These are phyloP conservation scores for Phrynosoma blainvillii DNA, from an alignment of 2,113 vertebrate species.

Conservation along the genomic window DNA sequence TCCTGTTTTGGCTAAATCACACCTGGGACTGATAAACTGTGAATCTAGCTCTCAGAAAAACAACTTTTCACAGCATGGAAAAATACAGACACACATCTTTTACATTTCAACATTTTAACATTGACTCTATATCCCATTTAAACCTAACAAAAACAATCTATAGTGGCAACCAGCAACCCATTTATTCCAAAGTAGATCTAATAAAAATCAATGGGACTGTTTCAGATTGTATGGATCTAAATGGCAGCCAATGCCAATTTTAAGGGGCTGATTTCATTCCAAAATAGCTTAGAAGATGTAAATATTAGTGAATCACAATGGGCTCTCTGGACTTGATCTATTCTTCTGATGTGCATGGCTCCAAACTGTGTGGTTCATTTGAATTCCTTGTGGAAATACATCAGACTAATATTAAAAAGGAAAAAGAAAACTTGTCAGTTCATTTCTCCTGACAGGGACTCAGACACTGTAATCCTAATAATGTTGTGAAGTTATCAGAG, in stretches of 20 bases:
- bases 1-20: no score
- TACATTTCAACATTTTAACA: no score
- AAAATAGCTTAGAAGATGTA: slow-evolving; percentile 2
- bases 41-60: no score
- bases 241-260: slow-evolving; percentile 12
- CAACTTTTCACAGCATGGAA: no score
- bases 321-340: neutral
- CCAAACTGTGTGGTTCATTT: neutral
- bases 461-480: neutral
- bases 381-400: neutral
- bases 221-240: neutral
- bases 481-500: neutral
- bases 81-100: no score
- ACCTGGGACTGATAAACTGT: no score
- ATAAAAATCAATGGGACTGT: slow-evolving; percentile 9
- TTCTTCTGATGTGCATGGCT: neutral
- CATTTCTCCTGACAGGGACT: neutral
- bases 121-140: no score
- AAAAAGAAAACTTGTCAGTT: neutral
- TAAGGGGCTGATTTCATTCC: neutral
- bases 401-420: neutral
- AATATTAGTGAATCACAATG: neutral
- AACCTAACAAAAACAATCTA: neutral
- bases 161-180: neutral
- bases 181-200: slow-evolving; percentile 7